Evolutionary conservation across 2,797 vertebrate species (phyloP).

Genomic region (Lateolabrax maculatus): DNA sequence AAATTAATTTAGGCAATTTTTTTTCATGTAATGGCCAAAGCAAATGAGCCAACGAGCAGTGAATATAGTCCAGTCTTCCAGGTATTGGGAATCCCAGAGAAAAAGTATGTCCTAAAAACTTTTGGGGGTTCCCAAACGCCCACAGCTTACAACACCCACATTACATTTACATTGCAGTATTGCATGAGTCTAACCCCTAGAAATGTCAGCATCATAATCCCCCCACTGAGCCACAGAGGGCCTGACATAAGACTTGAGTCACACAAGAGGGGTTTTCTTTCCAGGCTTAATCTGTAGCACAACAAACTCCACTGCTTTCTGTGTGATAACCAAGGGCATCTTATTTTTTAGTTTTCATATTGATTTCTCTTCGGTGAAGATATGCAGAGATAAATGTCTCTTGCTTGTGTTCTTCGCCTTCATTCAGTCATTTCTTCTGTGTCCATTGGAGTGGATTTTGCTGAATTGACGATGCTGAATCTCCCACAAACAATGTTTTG

Average conservation of each 20-base stretch:
- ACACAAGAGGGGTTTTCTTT: conserved; percentile 28
- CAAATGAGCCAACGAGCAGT: neutral
- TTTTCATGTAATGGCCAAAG: neutral
- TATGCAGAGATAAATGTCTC: neutral
- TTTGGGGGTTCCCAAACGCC: conserved; percentile 36
- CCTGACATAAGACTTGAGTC: conserved; percentile 15
- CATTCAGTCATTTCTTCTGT: neutral
- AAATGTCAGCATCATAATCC: conserved; percentile 39
- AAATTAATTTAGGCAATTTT: neutral
- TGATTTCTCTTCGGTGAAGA: neutral
- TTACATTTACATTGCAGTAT: conserved; percentile 8
- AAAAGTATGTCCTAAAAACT: neutral
- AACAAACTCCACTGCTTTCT: conserved; percentile 21
- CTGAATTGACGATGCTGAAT: neutral
- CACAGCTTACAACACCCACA: conserved; percentile 22
- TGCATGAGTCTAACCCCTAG: conserved; percentile 24
- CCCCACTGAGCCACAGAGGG: conserved; percentile 24
- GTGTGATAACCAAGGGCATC: neutral
- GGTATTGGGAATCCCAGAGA: conserved; percentile 22
- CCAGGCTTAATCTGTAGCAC: conserved; percentile 1
- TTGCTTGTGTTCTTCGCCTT: conserved; percentile 5
- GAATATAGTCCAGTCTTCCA: neutral
- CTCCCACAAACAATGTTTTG: neutral
- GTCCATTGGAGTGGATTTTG: conserved; percentile 9
- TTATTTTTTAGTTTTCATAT: conserved; percentile 10